phyloP scores from a whole-genome alignment of 1,140 invertebrate species.

The Meteorus sp. region DNA sequence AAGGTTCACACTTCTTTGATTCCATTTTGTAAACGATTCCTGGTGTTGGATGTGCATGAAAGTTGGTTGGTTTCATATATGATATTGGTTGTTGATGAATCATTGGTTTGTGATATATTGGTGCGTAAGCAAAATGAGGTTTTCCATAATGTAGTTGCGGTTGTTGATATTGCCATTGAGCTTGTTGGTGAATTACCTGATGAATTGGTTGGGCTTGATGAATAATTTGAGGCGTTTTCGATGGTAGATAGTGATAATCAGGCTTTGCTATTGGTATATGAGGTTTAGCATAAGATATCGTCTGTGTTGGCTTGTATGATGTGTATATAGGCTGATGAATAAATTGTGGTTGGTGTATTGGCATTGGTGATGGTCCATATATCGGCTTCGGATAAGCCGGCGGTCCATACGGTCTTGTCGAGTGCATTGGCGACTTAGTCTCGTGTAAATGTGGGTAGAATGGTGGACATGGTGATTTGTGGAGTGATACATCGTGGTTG shows the following conservation, averaged over 20 bases:
- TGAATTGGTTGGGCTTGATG: constrained; percentile 30
- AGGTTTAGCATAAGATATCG: constrained; percentile 37
- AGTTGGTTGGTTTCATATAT: constrained; percentile 25
- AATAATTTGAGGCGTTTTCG: constrained; percentile 35
- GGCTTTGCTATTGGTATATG: constrained; percentile 37
- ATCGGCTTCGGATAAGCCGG: constrained; percentile 28
- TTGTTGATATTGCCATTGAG: constrained; percentile 29
- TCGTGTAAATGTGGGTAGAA: constrained; percentile 32
- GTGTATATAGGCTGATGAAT: constrained; percentile 31
- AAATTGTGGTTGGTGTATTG: constrained; percentile 22
- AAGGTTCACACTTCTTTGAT: constrained; percentile 16
- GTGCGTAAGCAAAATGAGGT: constrained; percentile 26
- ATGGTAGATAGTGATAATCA: constrained; percentile 33
- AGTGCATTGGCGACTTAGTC: constrained; percentile 31
- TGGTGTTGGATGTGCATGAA: constrained; percentile 1
- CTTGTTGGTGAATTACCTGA: constrained; percentile 19
- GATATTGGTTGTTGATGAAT: constrained; percentile 30
- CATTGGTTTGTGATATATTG: constrained; percentile 24
- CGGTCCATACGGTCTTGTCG: constrained; percentile 34
- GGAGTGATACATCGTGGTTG: constrained; percentile 8
- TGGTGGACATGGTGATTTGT: constrained; percentile 42
- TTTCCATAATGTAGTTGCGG: constrained; percentile 40
- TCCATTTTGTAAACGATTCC: constrained; percentile 23
- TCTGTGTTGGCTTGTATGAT: constrained; percentile 29
- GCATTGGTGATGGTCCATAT: constrained; percentile 9